These are phyloP conservation scores for Parnassius orleans DNA, from an alignment of 2,888 invertebrate genomes.

Conservation along the genomic window DNA sequence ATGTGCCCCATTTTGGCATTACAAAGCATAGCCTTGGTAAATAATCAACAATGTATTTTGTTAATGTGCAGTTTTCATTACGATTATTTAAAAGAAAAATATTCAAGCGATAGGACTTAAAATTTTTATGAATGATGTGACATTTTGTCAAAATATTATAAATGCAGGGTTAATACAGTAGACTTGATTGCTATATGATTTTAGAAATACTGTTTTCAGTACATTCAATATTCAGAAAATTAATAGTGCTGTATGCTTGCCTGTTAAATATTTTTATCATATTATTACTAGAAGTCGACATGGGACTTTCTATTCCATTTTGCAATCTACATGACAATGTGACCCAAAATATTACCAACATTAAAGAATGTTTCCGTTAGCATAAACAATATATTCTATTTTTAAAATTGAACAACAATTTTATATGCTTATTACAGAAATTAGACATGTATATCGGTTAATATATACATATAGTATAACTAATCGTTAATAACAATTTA, in stretches of 20 bases:
- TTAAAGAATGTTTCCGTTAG: neutral
- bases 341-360: neutral
- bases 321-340: neutral
- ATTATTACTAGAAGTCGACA: neutral
- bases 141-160: constrained; percentile 12
- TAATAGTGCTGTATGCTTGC: neutral
- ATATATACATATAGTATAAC: constrained; percentile 15
- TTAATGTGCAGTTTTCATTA: constrained; percentile 1
- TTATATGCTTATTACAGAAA: neutral
- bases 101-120: constrained; percentile 2
- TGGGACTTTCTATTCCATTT: neutral
- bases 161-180: constrained; percentile 22
- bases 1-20: constrained; percentile 13
- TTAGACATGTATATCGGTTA: constrained; percentile 15
- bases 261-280: neutral
- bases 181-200: constrained; percentile 9
- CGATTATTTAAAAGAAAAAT: neutral
- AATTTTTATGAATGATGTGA: constrained; percentile 9
- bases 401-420: constrained; percentile 2
- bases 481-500: constrained; percentile 10
- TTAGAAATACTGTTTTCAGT: neutral
- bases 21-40: constrained; percentile 8
- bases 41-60: constrained; percentile 7
- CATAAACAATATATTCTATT: neutral
- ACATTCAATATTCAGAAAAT: neutral